phyloP scores from a whole-genome alignment of 2,888 invertebrate genomes.

The Tiphia femorata region DNA sequence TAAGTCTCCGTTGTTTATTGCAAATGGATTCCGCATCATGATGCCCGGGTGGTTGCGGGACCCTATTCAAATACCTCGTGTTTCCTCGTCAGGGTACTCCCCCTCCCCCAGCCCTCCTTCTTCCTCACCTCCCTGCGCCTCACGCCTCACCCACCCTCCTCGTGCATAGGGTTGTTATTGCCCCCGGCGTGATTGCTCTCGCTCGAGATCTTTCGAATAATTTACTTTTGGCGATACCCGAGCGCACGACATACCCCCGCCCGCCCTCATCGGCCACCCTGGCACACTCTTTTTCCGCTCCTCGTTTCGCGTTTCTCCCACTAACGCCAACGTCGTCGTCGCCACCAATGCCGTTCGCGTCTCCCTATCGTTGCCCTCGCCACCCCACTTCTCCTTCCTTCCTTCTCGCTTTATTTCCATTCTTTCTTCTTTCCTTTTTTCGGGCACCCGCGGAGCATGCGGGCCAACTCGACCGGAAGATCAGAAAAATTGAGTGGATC shows the following conservation, averaged over 20 bases:
- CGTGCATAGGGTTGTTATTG: conserved; percentile 56
- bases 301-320: neutral
- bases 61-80: conserved; percentile 62
- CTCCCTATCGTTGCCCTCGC: too few species aligned
- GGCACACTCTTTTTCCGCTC: conserved; percentile 8
- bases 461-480: conserved; percentile 56
- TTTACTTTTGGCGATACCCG: conserved; percentile 56
- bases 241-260: conserved; percentile 26
- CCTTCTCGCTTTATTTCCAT: neutral
- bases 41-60: conserved; percentile 58
- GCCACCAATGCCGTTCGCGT: too few species aligned
- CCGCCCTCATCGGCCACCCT: neutral
- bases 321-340: neutral
- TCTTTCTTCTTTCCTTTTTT: conserved; percentile 27
- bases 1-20: conserved; percentile 69
- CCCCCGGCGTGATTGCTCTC: conserved; percentile 57
- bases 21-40: conserved; percentile 68
- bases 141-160: conserved; percentile 20
- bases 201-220: conserved; percentile 61
- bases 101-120: conserved; percentile 19
- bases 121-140: conserved; percentile 19
- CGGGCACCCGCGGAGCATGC: conserved; percentile 51
- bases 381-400: neutral
- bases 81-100: conserved; percentile 52
- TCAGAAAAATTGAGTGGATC: conserved; percentile 67